Conservation (phyloP, 2,888 invertebrate genomes). For the Drosophila colorata region DNA sequence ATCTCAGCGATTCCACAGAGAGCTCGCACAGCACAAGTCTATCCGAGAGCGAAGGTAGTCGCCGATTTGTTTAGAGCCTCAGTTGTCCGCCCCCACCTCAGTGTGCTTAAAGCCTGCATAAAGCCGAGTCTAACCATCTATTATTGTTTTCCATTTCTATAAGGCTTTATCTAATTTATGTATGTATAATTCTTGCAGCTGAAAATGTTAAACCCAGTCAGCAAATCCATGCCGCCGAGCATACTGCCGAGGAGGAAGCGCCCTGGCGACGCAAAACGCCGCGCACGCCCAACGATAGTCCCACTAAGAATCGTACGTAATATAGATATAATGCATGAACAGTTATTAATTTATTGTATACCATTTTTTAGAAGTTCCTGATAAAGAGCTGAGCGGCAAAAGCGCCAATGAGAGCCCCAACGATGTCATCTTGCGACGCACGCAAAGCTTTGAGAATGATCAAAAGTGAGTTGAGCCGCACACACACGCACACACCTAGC, state of each 20-base stretch:
- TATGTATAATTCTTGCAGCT: conserved; percentile 51
- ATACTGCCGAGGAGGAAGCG: conserved; percentile 87
- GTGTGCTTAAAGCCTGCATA: conserved; percentile 46
- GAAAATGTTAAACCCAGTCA: conserved; percentile 74
- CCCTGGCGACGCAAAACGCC: conserved; percentile 89
- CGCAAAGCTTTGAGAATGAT: conserved; percentile 95
- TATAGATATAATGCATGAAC: neutral
- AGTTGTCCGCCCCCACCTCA: conserved; percentile 28
- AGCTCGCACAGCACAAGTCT: conserved; percentile 85
- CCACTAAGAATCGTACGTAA: conserved; percentile 86
- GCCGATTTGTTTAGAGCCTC: conserved; percentile 49
- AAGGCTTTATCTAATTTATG: neutral
- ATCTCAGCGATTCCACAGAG: conserved; percentile 86
- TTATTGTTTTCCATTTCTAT: neutral
- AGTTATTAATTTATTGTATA: neutral
- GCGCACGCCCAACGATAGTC: conserved; percentile 86
- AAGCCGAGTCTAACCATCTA: conserved; percentile 50
- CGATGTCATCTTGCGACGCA: conserved; percentile 91
- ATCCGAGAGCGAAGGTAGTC: conserved; percentile 80
- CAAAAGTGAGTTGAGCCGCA: conserved; percentile 90
- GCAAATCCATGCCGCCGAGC: conserved; percentile 83
- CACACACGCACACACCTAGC: conserved; percentile 22
- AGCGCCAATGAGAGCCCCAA: conserved; percentile 71
- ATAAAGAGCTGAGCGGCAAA: conserved; percentile 85
- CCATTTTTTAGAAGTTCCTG: conserved; percentile 86